These are phyloP conservation scores for Tipula lateralis DNA, from an alignment of 2,888 invertebrate species.

Conservation along the genomic window DNA sequence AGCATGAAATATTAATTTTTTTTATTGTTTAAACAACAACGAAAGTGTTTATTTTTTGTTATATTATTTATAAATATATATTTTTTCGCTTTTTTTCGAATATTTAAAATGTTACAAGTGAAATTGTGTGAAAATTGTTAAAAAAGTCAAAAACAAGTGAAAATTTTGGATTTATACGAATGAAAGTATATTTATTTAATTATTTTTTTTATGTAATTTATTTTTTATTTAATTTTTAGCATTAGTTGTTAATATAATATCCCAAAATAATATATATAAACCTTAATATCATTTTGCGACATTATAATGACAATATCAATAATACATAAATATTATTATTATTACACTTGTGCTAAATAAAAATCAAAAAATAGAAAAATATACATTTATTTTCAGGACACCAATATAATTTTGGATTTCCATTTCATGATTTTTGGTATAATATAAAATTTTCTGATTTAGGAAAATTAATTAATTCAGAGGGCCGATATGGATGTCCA, in stretches of 20 bases:
- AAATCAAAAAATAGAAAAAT: background rate
- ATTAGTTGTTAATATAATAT: background rate
- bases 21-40: background rate
- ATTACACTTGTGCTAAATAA: background rate
- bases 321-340: background rate
- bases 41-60: background rate
- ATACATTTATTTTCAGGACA: slow-evolving; percentile 30
- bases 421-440: slow-evolving; percentile 47
- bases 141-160: background rate
- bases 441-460: slow-evolving; percentile 50
- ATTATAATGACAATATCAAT: background rate
- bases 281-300: background rate
- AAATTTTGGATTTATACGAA: slow-evolving; percentile 26
- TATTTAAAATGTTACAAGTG: slow-evolving; percentile 20
- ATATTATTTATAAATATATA: background rate
- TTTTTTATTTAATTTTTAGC: slow-evolving; percentile 12
- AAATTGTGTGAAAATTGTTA: background rate
- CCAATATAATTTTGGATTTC: slow-evolving; percentile 35
- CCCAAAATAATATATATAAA: background rate
- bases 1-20: background rate
- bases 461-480: slow-evolving; percentile 49
- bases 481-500: slow-evolving; percentile 50
- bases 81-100: slow-evolving; percentile 13
- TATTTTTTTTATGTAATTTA: slow-evolving; percentile 5
- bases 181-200: slow-evolving; percentile 27